Conservation (phyloP, 2,888 invertebrate species). For the Encarsia formosa region DNA sequence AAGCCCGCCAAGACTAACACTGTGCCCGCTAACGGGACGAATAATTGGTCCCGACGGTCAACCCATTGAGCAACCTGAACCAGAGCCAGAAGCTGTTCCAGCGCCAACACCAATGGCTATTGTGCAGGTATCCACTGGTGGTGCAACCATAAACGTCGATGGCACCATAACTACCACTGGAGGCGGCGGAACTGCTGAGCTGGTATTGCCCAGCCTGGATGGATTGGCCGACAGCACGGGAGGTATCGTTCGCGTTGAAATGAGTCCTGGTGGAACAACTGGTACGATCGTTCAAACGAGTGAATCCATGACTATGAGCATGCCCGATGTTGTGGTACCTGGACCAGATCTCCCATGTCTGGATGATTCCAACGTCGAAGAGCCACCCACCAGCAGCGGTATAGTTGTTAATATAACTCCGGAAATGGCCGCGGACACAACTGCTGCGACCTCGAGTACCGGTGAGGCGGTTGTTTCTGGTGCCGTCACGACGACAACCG, state of each 20-base stretch:
- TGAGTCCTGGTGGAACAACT: conserved; percentile 64
- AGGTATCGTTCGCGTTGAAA: conserved; percentile 50
- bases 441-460: no score
- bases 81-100: conserved; percentile 21
- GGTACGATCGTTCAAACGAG: conserved; percentile 56
- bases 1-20: conserved; percentile 66
- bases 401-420: conserved; percentile 6
- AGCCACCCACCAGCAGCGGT: conserved; percentile 7
- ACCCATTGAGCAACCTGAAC: conserved; percentile 46
- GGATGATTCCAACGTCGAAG: conserved; percentile 37
- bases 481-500: conserved; percentile 19
- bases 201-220: conserved; percentile 45
- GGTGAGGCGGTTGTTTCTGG: no score
- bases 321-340: conserved; percentile 36
- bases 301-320: neutral
- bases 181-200: conserved; percentile 26
- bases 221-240: conserved; percentile 40
- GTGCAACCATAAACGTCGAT: conserved; percentile 12
- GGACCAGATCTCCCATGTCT: conserved; percentile 46
- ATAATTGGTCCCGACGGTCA: conserved; percentile 48
- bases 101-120: conserved; percentile 37
- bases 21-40: conserved; percentile 66
- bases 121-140: conserved; percentile 9
- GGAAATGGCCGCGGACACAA: conserved; percentile 12
- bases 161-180: conserved; percentile 20